phyloP scores from a whole-genome alignment of 1,140 invertebrate species.

The Sminthurinus signatus region DNA sequence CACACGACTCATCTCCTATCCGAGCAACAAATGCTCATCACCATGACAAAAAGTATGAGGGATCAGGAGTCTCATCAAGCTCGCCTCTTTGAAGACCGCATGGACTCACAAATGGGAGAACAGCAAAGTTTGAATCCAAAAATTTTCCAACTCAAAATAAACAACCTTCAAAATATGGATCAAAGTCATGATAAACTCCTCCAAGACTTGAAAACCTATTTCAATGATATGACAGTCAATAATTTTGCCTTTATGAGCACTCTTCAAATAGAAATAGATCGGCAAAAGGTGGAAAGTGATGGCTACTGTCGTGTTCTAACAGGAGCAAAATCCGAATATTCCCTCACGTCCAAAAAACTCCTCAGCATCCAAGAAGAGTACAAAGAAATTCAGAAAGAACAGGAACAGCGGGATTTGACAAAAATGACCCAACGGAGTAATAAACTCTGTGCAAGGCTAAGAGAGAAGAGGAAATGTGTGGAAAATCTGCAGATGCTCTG shows the following conservation, averaged over 20 bases:
- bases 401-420: too few species aligned
- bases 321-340: too few species aligned
- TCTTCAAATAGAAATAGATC: background rate
- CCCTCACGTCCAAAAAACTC: too few species aligned
- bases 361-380: too few species aligned
- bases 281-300: background rate
- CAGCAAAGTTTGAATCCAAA: too few species aligned
- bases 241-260: background rate
- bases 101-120: background rate
- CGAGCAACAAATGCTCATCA: background rate
- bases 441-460: too few species aligned
- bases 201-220: constrained; percentile 3
- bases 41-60: background rate
- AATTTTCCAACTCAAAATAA: too few species aligned
- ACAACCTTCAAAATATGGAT: background rate
- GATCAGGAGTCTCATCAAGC: background rate
- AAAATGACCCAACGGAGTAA: too few species aligned
- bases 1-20: background rate
- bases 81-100: background rate
- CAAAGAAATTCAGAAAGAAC: too few species aligned
- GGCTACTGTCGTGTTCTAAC: too few species aligned
- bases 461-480: too few species aligned
- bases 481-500: too few species aligned
- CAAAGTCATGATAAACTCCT: background rate
- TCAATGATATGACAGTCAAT: constrained; percentile 9